Evolutionary conservation across 2,888 invertebrate species (phyloP).

Genomic region (Scrobipalpa atriplicella): DNA sequence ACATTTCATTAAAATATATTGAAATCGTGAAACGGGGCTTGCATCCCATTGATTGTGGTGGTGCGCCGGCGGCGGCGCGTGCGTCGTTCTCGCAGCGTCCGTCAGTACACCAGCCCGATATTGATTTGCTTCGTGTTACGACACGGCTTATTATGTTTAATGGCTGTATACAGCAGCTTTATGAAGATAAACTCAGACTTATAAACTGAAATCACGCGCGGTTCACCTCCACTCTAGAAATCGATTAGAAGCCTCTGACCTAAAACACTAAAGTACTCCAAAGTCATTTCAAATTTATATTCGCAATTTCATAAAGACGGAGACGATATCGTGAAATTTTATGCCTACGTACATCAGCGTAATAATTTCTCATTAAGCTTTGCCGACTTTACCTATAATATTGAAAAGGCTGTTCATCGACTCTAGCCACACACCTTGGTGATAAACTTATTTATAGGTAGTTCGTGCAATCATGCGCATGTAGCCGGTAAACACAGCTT

Average conservation of each 20-base stretch:
- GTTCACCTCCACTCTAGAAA: slow-evolving; percentile 10
- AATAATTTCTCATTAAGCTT: slow-evolving; percentile 26
- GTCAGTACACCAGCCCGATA: slow-evolving; percentile 44
- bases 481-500: slow-evolving; percentile 77
- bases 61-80: slow-evolving; percentile 33
- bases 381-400: slow-evolving; percentile 1
- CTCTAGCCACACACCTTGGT: slow-evolving; percentile 12
- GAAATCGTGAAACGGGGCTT: slow-evolving; percentile 79
- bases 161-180: slow-evolving; percentile 40
- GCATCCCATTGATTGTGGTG: slow-evolving; percentile 75
- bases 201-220: slow-evolving; percentile 20
- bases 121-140: slow-evolving; percentile 71
- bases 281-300: slow-evolving; percentile 9
- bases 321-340: slow-evolving; percentile 7
- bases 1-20: slow-evolving; percentile 81
- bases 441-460: slow-evolving; percentile 77
- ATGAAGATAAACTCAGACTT: slow-evolving; percentile 25
- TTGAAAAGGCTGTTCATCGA: slow-evolving; percentile 19
- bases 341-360: slow-evolving; percentile 11
- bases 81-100: slow-evolving; percentile 33
- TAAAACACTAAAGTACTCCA: background rate
- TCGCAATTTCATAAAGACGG: slow-evolving; percentile 1
- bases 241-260: slow-evolving; percentile 4
- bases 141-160: slow-evolving; percentile 53
- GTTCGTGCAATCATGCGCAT: slow-evolving; percentile 80